Conservation (phyloP, 2,888 invertebrate species). For the Drosophila incognita region DNA sequence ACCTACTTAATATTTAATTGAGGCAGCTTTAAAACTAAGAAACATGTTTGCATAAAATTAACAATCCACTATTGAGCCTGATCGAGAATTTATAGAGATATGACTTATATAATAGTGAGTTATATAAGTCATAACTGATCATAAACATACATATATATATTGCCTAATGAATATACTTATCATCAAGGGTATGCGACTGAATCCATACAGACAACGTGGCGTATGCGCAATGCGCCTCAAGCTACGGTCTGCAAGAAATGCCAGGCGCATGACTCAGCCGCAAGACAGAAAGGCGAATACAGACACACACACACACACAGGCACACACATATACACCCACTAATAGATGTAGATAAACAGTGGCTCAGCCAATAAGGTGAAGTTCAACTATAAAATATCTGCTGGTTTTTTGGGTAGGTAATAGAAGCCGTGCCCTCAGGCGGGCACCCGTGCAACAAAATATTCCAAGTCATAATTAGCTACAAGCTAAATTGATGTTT, state of each 20-base stretch:
- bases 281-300: conserved; percentile 10
- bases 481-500: conserved; percentile 49
- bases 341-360: neutral
- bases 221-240: conserved; percentile 38
- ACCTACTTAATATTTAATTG: neutral
- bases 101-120: neutral
- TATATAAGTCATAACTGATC: neutral
- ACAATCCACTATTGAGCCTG: neutral
- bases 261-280: conserved; percentile 58
- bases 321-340: conserved; percentile 6
- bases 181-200: neutral
- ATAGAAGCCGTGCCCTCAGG: conserved; percentile 62
- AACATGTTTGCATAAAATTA: neutral
- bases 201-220: conserved; percentile 31
- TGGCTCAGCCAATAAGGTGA: conserved; percentile 63
- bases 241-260: conserved; percentile 38
- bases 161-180: neutral
- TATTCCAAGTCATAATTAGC: conserved; percentile 60
- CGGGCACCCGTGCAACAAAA: conserved; percentile 32
- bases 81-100: neutral
- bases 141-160: neutral
- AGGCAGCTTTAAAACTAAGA: neutral
- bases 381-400: conserved; percentile 65
- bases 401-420: conserved; percentile 36
- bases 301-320: conserved; percentile 5